Base-by-base conservation (phyloP, 2,113 vertebrate species). In the Pleuronectes platessa region DNA sequence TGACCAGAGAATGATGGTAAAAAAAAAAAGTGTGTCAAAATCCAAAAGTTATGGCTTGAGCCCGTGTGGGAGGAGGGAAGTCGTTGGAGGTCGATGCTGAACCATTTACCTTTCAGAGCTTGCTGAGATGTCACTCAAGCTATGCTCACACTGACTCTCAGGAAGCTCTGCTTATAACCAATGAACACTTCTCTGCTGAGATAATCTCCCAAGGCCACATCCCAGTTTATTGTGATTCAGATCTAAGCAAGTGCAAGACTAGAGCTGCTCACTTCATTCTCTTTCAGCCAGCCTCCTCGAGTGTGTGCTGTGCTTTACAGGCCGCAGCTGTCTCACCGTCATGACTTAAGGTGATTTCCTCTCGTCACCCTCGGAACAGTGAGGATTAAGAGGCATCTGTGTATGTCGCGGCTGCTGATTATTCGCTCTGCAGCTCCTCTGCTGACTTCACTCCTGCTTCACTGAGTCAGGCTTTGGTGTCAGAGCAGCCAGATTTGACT, bases 321-420 rank as follows among this genome's bases (percentile, higher is more conserved):
- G 11, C 75, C 51, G 65, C 67, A 74, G 66, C 59, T 63, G 76
- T 17, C 42, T 64, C 66, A 54, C 74, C 68, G 23, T 17, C 9
- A 45, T 35, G 61, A 74, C 74, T 85, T 6, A 68, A 80, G 75
- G 71, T 69, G 83, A 90, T 85, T 82, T 81, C n/a, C 56, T 61
- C 68, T 71, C 42, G 5, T 55, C 21, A 8, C 23, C 68, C 26
- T 42, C 53, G 3, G 35, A 83, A 68, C 76, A 61, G 67, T 60
- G 12, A 64, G 82, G 84, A 87, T 90, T 87, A 86, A 27, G 55
- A 78, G 23, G 69, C 74, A 45, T 68, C 40, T 83, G 24, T 15
- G 72, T 84, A 72, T 58, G 61, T 60, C 56, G 9, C 68, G 40
- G 40, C 40, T 3, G 40, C 40, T 13, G 40, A 78, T 82, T 78